Evolutionary conservation across 2,797 vertebrate genomes (phyloP).

Genomic region (Danio kyathit): DNA sequence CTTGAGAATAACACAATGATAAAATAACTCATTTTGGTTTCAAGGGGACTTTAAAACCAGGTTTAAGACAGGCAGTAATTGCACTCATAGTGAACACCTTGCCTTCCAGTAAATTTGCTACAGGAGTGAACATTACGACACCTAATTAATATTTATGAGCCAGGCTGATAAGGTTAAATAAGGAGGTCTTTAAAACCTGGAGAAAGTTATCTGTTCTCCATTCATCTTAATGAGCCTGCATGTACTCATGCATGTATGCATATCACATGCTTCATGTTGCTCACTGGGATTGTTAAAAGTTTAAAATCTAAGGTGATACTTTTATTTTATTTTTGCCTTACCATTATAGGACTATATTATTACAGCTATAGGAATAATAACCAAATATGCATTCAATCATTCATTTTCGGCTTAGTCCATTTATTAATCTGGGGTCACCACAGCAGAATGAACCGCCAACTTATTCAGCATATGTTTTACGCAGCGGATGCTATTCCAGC

Average conservation of each 20-base stretch:
- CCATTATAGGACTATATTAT: too few species aligned
- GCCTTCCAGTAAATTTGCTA: not conserved
- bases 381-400: too few species aligned
- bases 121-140: not conserved
- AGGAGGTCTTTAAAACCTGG: not conserved
- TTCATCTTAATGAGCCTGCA: not conserved
- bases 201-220: not conserved
- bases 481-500: too few species aligned
- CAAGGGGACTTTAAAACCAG: too few species aligned
- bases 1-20: too few species aligned
- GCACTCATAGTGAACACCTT: not conserved
- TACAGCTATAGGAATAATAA: too few species aligned
- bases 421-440: too few species aligned
- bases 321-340: not conserved
- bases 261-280: not conserved
- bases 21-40: too few species aligned
- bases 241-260: not conserved
- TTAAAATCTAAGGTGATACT: not conserved
- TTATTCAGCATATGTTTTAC: too few species aligned
- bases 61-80: not conserved
- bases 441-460: too few species aligned
- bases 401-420: too few species aligned
- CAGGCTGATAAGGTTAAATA: constrained; percentile 3
- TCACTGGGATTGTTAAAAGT: not conserved
- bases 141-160: constrained; percentile 14